phyloP scores from a whole-genome alignment of 2,797 vertebrate species.

The Arremon aurantiirostris region DNA sequence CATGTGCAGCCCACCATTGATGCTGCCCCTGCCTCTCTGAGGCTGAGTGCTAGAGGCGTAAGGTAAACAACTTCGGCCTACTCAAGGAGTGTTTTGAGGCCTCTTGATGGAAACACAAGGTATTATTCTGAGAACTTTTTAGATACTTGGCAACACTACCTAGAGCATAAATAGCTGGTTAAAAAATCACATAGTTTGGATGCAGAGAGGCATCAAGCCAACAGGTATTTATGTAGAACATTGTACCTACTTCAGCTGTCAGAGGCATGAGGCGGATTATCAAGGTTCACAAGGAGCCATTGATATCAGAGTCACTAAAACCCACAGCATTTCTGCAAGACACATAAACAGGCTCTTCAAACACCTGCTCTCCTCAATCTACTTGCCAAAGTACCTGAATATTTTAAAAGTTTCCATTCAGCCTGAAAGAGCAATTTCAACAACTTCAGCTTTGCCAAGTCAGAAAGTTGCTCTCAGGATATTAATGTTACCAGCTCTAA shows the following conservation, averaged over 20 bases:
- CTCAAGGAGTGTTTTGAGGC: background rate
- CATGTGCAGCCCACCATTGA: background rate
- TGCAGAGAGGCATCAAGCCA: background rate
- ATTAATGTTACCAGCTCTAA: background rate
- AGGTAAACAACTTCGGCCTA: background rate
- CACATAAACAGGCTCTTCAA: background rate
- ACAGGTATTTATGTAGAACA: background rate
- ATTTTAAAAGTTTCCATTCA: background rate
- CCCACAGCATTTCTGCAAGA: background rate
- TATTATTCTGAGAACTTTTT: background rate
- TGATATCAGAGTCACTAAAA: background rate
- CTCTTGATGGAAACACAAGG: background rate
- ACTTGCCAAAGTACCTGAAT: background rate
- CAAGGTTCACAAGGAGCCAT: background rate
- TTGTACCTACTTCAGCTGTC: background rate
- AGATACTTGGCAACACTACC: background rate
- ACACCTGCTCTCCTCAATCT: background rate
- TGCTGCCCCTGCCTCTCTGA: background rate
- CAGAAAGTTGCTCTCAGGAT: background rate
- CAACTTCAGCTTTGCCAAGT: background rate
- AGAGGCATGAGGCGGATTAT: background rate
- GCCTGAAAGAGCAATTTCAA: background rate
- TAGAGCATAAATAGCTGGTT: background rate
- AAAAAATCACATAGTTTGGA: background rate
- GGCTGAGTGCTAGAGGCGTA: background rate